Percentiles rank a stretch among this genome's conserved stretches.
These are phyloP conservation scores for Muricea muricata DNA, from an alignment of 92 coral and sea anemone species.

Conservation along the genomic window DNA sequence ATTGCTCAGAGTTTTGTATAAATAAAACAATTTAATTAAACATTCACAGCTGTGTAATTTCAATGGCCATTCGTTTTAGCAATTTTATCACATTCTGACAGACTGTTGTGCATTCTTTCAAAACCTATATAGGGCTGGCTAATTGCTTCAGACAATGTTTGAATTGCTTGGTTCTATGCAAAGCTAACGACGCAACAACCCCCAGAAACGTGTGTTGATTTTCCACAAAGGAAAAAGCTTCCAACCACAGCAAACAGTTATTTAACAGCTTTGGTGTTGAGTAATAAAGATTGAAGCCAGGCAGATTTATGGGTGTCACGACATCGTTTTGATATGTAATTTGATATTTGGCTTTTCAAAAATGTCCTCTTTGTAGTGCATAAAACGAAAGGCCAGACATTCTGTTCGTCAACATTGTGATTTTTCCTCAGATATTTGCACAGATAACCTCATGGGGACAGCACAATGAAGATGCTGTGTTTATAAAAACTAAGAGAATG, in stretches of 20 bases:
- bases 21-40: not conserved
- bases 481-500: not conserved
- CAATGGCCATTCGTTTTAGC: not conserved
- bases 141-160: not conserved
- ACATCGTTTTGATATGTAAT: no score
- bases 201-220: not conserved
- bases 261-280: not conserved
- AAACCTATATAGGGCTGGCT: not conserved
- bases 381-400: not conserved
- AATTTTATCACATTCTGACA: not conserved
- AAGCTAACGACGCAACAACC: not conserved
- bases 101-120: not conserved
- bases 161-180: not conserved
- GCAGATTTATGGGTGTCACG: not conserved
- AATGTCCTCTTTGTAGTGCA: no score
- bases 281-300: not conserved
- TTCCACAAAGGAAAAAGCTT: not conserved
- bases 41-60: not conserved
- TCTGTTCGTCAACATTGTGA: constrained; percentile 26
- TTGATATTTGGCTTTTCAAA: not conserved
- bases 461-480: not conserved
- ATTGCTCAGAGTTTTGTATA: not conserved
- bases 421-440: constrained; percentile 38
- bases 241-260: not conserved
- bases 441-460: not conserved